phyloP scores from a whole-genome alignment of 2,888 invertebrate species.

The Scaptomyza parva region DNA sequence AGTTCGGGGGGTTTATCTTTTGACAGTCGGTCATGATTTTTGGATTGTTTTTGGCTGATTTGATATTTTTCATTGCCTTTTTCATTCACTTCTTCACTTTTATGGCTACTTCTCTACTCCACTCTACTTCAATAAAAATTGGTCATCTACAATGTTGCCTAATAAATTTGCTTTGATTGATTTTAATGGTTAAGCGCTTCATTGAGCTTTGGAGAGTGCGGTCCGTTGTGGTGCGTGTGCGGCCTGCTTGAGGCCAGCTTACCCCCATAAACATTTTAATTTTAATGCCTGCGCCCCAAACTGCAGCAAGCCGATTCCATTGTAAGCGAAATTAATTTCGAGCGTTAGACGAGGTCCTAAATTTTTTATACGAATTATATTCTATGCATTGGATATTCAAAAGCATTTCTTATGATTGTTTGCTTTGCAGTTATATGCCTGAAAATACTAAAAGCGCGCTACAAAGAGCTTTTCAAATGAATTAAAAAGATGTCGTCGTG shows the following conservation, averaged over 20 bases:
- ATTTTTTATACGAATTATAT: slow-evolving; percentile 70
- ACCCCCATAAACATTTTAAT: slow-evolving; percentile 44
- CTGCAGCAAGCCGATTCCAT: slow-evolving; percentile 37
- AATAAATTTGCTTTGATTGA: slow-evolving; percentile 83
- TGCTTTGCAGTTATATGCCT: slow-evolving; percentile 72
- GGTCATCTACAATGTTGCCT: slow-evolving; percentile 76
- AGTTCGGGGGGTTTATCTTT: slow-evolving; percentile 73
- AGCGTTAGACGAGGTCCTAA: slow-evolving; percentile 75
- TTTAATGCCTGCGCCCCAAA: slow-evolving; percentile 43
- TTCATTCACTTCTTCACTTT: slow-evolving; percentile 45
- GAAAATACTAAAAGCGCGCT: slow-evolving; percentile 24
- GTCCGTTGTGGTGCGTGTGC: slow-evolving; percentile 51
- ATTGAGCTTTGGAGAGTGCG: slow-evolving; percentile 78
- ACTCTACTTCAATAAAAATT: slow-evolving; percentile 74
- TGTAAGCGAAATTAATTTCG: slow-evolving; percentile 82
- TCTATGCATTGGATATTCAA: slow-evolving; percentile 65
- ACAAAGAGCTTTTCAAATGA: slow-evolving; percentile 64
- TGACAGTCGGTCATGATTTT: slow-evolving; percentile 68
- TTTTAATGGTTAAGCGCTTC: slow-evolving; percentile 83
- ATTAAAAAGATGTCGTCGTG: slow-evolving; percentile 65
- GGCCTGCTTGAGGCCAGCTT: slow-evolving; percentile 35
- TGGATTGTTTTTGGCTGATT: slow-evolving; percentile 73
- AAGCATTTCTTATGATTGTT: slow-evolving; percentile 78
- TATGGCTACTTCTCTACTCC: slow-evolving; percentile 64
- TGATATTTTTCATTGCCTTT: slow-evolving; percentile 74